Conservation (phyloP, 2,797 vertebrate species). For the Otus scops region DNA sequence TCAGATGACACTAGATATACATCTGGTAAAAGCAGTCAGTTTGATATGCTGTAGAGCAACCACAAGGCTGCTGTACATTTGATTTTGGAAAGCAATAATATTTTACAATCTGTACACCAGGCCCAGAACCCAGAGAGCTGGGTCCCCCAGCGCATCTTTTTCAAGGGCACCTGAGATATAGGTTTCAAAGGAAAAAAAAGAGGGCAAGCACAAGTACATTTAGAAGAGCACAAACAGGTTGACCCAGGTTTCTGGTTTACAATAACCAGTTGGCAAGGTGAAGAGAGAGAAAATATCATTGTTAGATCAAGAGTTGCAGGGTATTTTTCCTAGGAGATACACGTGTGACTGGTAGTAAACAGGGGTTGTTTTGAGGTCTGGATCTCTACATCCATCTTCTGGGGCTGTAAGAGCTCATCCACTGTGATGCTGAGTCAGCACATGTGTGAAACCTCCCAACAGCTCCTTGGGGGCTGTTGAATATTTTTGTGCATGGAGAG, state of each 20-base stretch:
- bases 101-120: neutral
- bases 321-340: neutral
- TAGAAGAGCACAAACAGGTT: neutral
- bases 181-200: neutral
- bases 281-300: neutral
- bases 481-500: neutral
- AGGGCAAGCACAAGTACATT: neutral
- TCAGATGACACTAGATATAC: neutral
- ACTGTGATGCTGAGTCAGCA: neutral
- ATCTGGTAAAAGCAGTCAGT: neutral
- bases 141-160: neutral
- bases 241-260: neutral
- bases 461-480: neutral
- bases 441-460: neutral
- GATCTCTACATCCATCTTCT: neutral
- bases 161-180: neutral
- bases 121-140: neutral
- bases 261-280: neutral
- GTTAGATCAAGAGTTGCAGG: accelerated
- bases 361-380: neutral
- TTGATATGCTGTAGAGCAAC: neutral
- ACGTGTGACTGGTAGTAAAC: neutral
- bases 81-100: neutral
- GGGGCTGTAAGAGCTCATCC: neutral
- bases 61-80: neutral